These are phyloP conservation scores for Synergus itoensis DNA, from an alignment of 2,888 invertebrate genomes.

Conservation along the genomic window DNA sequence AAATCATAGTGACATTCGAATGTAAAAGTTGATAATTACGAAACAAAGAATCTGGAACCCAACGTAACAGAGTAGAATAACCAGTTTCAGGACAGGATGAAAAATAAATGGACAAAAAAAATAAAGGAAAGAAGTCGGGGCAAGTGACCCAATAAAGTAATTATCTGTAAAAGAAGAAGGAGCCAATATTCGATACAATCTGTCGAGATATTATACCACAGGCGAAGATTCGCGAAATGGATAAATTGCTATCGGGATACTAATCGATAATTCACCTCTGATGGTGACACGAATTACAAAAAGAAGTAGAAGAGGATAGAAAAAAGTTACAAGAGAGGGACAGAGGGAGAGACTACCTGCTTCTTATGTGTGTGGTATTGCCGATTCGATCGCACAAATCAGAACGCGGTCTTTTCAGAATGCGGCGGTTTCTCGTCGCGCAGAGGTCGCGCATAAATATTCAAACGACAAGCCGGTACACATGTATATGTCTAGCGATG, in stretches of 20 bases:
- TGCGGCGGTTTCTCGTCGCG: conserved; percentile 64
- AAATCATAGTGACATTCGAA: background rate
- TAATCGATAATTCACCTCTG: conserved; percentile 30
- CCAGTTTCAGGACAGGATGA: conserved; percentile 26
- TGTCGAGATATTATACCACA: background rate
- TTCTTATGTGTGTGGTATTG: conserved; percentile 56
- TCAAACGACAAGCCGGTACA: conserved; percentile 68
- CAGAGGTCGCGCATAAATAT: conserved; percentile 71
- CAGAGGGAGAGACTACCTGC: conserved; percentile 51
- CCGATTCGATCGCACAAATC: conserved; percentile 70
- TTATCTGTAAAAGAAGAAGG: conserved; percentile 34
- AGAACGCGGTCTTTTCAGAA: conserved; percentile 71
- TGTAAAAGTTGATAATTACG: conserved; percentile 6
- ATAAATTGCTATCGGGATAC: conserved; percentile 15
- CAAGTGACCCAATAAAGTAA: conserved; percentile 40
- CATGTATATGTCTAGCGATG: conserved; percentile 64
- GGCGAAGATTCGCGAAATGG: background rate
- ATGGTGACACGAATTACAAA: conserved; percentile 37
- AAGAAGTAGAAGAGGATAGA: conserved; percentile 42
- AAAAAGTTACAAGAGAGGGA: conserved; percentile 45
- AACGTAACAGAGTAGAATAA: conserved; percentile 31
- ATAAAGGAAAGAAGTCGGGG: background rate
- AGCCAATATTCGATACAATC: conserved; percentile 9
- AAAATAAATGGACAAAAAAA: conserved; percentile 32
- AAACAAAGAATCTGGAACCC: conserved; percentile 19